Evolutionary conservation across 1,140 invertebrate species (phyloP).

Genomic region (Pachypsylla venusta): DNA sequence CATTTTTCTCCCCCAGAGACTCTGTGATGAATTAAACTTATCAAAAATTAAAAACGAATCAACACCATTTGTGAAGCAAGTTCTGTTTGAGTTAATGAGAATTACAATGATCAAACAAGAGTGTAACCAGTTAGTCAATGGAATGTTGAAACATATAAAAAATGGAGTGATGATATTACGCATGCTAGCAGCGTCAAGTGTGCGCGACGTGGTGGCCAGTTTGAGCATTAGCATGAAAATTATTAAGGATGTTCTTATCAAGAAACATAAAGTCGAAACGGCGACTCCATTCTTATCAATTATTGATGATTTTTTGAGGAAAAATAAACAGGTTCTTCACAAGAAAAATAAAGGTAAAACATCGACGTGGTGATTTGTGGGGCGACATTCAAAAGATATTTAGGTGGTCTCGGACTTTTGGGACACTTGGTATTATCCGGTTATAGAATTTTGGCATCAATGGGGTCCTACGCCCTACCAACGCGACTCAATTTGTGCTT

Average conservation of each 20-base stretch:
- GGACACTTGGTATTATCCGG: no score
- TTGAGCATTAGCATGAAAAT: conserved; percentile 7
- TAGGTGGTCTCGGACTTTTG: no score
- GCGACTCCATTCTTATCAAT: background rate
- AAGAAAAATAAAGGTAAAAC: background rate
- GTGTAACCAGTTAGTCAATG: background rate
- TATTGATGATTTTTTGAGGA: background rate
- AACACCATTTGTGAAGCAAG: conserved; percentile 9
- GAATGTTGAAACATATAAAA: conserved; percentile 5
- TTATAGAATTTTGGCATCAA: no score
- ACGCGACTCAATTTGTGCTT: no score
- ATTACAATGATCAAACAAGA: background rate
- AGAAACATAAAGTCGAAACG: background rate
- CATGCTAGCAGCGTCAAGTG: background rate
- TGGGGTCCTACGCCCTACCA: no score
- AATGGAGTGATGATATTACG: background rate
- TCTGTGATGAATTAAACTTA: background rate
- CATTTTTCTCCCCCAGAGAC: no score
- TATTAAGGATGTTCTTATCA: conserved; percentile 1
- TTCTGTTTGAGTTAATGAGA: conserved; percentile 9
- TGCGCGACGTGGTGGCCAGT: background rate
- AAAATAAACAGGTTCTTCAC: background rate
- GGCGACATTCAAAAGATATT: no score
- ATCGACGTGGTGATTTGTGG: no score
- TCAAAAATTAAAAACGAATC: conserved; percentile 3